phyloP scores from a whole-genome alignment of 2,888 invertebrate genomes.

The Malthinus flaveolus region DNA sequence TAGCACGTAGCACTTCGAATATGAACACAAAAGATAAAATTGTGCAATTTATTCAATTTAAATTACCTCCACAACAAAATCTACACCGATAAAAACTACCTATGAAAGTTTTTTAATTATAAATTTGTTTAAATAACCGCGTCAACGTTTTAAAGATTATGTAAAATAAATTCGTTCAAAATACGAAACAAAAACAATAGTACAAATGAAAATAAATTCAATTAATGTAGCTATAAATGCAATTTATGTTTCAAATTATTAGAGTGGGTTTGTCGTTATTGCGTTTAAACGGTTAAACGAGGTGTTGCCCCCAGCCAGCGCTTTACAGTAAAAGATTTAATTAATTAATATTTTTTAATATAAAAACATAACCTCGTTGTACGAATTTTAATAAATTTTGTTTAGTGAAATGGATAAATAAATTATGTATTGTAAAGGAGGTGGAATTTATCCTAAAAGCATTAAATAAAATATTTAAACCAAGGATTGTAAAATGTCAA shows the following conservation, averaged over 20 bases:
- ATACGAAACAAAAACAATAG: slow-evolving; percentile 22
- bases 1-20: too few relatives aligned
- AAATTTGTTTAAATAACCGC: slow-evolving; percentile 5
- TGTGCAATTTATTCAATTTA: too few relatives aligned
- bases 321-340: slow-evolving; percentile 32
- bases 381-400: too few relatives aligned
- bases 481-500: too few relatives aligned
- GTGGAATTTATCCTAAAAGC: too few relatives aligned
- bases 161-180: neutral
- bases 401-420: too few relatives aligned
- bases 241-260: slow-evolving; percentile 37
- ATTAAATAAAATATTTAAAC: too few relatives aligned
- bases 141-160: neutral
- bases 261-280: slow-evolving; percentile 32
- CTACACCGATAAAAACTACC: too few relatives aligned
- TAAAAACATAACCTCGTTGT: slow-evolving; percentile 15
- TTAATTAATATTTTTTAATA: slow-evolving; percentile 36
- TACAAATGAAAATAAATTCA: slow-evolving; percentile 36
- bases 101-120: neutral
- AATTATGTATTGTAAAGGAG: too few relatives aligned
- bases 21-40: too few relatives aligned
- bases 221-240: slow-evolving; percentile 37
- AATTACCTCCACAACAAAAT: too few relatives aligned
- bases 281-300: slow-evolving; percentile 30
- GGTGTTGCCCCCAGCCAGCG: slow-evolving; percentile 28